Evolutionary conservation across 2,797 vertebrate species (phyloP).

Genomic region (Pseudochirops cupreus): DNA sequence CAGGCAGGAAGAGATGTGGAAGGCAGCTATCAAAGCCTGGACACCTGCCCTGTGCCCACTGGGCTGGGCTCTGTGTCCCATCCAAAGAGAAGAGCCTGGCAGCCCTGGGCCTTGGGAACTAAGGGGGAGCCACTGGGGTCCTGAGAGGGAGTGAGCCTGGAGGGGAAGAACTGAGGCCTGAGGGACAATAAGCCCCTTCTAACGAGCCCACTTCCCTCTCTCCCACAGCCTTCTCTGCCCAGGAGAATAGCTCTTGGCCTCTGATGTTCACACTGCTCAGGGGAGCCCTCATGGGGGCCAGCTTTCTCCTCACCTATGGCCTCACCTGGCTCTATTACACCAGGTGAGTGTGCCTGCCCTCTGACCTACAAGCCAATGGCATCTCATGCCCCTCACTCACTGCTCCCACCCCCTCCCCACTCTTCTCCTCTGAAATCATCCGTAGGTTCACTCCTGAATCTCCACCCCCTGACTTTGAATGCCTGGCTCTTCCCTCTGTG

Average conservation of each 20-base stretch:
- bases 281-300: not conserved
- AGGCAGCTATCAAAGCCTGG: not conserved
- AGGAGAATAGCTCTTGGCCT: not conserved
- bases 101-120: not conserved
- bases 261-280: not conserved
- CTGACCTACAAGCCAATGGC: not conserved
- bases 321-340: conserved; percentile 13
- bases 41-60: not conserved
- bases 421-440: not conserved
- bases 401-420: not conserved
- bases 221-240: not conserved
- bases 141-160: not conserved
- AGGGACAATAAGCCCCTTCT: not conserved
- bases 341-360: not conserved
- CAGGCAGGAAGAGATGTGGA: too few species aligned
- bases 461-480: not conserved
- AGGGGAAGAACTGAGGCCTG: not conserved
- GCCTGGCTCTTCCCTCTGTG: not conserved
- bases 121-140: accelerated
- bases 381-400: too few species aligned
- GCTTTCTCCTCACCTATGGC: not conserved
- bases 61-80: not conserved
- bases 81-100: not conserved
- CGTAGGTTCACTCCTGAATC: not conserved
- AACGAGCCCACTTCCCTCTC: too few species aligned